phyloP scores from a whole-genome alignment of 1,140 invertebrate genomes.

The Nasonia giraulti region DNA sequence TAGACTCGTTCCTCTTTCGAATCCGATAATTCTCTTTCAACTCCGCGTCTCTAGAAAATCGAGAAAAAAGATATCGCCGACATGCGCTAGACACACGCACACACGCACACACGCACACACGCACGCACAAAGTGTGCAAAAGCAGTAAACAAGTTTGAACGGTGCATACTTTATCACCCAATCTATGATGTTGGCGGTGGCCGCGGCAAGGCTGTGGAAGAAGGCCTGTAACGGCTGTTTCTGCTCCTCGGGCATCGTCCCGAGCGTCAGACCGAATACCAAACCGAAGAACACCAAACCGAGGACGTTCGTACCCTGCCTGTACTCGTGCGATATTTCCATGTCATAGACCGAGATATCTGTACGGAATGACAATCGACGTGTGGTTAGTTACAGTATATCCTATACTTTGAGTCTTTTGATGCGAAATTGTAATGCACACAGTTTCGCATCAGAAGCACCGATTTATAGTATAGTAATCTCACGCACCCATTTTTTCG shows the following conservation, averaged over 20 bases:
- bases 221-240: slow-evolving; percentile 74
- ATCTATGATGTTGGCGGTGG: slow-evolving; percentile 77
- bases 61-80: no score
- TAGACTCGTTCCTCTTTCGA: no score
- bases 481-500: slow-evolving; percentile 48
- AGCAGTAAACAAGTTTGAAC: background rate
- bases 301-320: slow-evolving; percentile 76
- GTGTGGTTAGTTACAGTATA: background rate
- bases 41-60: no score
- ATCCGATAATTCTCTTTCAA: no score
- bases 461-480: background rate
- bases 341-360: slow-evolving; percentile 68
- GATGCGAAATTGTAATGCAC: no score
- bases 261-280: slow-evolving; percentile 75
- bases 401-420: background rate
- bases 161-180: slow-evolving; percentile 73
- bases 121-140: no score
- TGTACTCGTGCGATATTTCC: slow-evolving; percentile 67
- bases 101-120: no score
- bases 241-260: slow-evolving; percentile 71
- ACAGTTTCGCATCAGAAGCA: background rate
- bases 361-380: slow-evolving; percentile 23
- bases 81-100: no score
- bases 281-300: slow-evolving; percentile 77
- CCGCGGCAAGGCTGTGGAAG: slow-evolving; percentile 73